Conservation (phyloP, 2,888 invertebrate genomes). For the Ctena decussata region DNA sequence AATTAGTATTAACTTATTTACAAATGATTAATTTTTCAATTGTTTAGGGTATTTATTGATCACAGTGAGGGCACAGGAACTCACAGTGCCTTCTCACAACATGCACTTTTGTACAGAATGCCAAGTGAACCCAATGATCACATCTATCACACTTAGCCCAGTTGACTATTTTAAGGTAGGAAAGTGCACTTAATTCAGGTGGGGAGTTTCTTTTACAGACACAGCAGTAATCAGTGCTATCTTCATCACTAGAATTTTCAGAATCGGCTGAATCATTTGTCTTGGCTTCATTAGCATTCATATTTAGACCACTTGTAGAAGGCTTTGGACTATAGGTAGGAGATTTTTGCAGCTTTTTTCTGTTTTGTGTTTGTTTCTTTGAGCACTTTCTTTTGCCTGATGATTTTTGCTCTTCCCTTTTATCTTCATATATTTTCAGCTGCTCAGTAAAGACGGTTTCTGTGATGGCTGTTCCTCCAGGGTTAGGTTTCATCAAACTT, state of each 20-base stretch:
- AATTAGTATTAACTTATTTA: too few relatives aligned
- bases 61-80: slow-evolving; percentile 12
- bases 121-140: neutral
- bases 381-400: neutral
- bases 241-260: neutral
- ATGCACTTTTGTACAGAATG: neutral
- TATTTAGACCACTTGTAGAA: too few relatives aligned
- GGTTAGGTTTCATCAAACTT: neutral
- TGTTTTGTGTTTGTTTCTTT: neutral
- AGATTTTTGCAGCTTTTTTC: neutral
- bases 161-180: neutral
- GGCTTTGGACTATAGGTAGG: too few relatives aligned
- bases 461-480: too few relatives aligned
- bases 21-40: too few relatives aligned
- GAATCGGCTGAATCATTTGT: neutral
- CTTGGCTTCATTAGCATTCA: too few relatives aligned
- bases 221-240: neutral
- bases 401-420: neutral
- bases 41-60: too few relatives aligned
- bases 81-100: neutral
- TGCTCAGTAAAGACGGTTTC: too few relatives aligned
- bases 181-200: neutral
- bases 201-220: neutral
- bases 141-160: slow-evolving; percentile 14
- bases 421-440: too few relatives aligned